These are phyloP conservation scores for Antigone vipio DNA, from an alignment of 2,113 vertebrate genomes.

Conservation along the genomic window DNA sequence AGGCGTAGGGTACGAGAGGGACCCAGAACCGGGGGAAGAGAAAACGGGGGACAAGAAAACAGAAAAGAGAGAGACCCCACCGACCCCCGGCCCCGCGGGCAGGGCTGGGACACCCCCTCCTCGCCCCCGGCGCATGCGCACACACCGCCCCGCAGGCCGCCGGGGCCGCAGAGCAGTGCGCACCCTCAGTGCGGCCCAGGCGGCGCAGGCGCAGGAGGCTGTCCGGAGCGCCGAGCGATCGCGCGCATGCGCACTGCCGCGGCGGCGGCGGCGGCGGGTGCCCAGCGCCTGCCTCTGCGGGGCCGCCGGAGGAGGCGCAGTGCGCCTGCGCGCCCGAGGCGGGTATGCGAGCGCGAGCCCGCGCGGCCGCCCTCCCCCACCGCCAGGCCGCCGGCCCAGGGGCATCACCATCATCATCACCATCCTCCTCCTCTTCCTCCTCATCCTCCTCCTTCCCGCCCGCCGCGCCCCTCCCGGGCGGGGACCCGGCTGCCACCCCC, in stretches of 20 bases:
- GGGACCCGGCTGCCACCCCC: background rate
- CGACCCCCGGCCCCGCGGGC: accelerated
- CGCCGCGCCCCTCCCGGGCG: background rate
- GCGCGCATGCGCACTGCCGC: background rate
- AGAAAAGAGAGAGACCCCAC: too few species aligned
- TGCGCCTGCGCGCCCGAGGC: background rate
- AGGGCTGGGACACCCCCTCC: background rate
- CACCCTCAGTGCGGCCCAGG: background rate
- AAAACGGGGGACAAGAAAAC: too few species aligned
- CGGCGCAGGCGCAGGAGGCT: background rate
- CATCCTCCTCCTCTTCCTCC: background rate
- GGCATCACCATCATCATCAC: background rate
- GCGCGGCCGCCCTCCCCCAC: background rate
- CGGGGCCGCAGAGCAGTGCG: background rate
- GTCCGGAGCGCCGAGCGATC: background rate
- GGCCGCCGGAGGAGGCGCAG: background rate
- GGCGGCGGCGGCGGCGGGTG: background rate
- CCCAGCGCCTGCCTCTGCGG: background rate
- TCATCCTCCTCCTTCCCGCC: background rate
- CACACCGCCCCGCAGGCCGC: background rate
- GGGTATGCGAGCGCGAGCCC: background rate
- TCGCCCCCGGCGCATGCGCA: background rate
- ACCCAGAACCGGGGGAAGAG: background rate
- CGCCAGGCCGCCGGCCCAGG: background rate
- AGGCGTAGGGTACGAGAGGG: accelerated